Evolutionary conservation across 2,797 vertebrate genomes (phyloP).

Genomic region (Varecia variegata): DNA sequence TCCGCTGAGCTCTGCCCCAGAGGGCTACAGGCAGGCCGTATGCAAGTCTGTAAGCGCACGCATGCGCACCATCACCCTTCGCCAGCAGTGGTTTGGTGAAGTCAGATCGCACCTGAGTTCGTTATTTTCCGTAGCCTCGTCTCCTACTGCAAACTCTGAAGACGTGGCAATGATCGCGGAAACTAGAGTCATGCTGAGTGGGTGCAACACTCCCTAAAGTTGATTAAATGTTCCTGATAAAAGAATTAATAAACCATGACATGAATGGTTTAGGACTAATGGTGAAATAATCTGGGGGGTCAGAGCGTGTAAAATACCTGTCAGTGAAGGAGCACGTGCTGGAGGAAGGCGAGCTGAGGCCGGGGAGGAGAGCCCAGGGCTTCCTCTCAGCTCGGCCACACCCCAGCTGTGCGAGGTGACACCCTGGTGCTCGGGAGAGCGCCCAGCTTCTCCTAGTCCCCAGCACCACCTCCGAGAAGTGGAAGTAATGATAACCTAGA

Average conservation of each 20-base stretch:
- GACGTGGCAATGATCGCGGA: background rate
- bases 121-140: background rate
- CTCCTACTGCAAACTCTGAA: background rate
- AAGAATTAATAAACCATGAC: background rate
- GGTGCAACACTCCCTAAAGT: background rate
- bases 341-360: background rate
- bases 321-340: background rate
- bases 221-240: background rate
- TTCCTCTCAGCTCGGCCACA: background rate
- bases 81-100: background rate
- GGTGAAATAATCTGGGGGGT: background rate
- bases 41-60: background rate
- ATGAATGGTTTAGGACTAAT: background rate
- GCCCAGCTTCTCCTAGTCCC: background rate
- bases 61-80: accelerated
- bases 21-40: too few relatives aligned
- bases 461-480: background rate
- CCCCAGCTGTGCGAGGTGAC: accelerated
- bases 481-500: background rate
- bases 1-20: background rate
- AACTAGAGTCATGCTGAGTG: background rate
- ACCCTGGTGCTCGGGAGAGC: background rate
- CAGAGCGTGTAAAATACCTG: background rate
- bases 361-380: background rate
- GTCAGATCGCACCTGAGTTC: background rate